Percentiles rank a stretch among this genome's conserved stretches.
phyloP scores from a whole-genome alignment of 2,888 invertebrate genomes.

The Volucella inanis region DNA sequence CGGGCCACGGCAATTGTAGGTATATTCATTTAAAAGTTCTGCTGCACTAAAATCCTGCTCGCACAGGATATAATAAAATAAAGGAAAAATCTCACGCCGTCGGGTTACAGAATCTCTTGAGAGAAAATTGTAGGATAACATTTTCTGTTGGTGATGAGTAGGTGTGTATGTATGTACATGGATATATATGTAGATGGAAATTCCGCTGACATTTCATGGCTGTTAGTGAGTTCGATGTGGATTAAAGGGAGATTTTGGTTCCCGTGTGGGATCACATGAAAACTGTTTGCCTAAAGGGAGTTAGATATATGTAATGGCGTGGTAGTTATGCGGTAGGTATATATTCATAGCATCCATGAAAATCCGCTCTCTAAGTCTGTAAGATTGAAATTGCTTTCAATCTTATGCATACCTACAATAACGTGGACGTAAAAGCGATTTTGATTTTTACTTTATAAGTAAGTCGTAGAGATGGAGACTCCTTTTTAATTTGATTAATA shows the following conservation, averaged over 20 bases:
- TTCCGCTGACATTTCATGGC: too few species aligned
- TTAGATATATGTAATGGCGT: constrained; percentile 27
- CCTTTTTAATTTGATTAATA: constrained; percentile 58
- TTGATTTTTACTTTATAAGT: constrained; percentile 30
- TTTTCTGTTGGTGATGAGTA: too few species aligned
- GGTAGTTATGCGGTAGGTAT: constrained; percentile 47
- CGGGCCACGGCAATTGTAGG: too few species aligned
- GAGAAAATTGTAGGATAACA: too few species aligned
- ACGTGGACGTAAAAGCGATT: not conserved
- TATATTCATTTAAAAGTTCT: not conserved
- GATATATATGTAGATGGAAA: too few species aligned
- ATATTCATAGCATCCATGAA: constrained; percentile 41
- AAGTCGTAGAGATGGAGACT: constrained; percentile 22
- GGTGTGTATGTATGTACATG: too few species aligned
- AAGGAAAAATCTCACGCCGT: too few species aligned
- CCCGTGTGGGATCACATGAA: not conserved
- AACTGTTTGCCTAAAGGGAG: not conserved
- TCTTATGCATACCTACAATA: not conserved
- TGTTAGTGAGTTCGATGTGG: not conserved
- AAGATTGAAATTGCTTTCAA: constrained; percentile 40
- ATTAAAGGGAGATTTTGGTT: not conserved
- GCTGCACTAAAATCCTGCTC: not conserved
- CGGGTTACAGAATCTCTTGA: too few species aligned
- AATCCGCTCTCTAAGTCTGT: constrained; percentile 20
- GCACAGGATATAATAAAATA: not conserved